These are phyloP conservation scores for Thaleichthys pacificus DNA, from an alignment of 2,797 vertebrate species.

Conservation along the genomic window DNA sequence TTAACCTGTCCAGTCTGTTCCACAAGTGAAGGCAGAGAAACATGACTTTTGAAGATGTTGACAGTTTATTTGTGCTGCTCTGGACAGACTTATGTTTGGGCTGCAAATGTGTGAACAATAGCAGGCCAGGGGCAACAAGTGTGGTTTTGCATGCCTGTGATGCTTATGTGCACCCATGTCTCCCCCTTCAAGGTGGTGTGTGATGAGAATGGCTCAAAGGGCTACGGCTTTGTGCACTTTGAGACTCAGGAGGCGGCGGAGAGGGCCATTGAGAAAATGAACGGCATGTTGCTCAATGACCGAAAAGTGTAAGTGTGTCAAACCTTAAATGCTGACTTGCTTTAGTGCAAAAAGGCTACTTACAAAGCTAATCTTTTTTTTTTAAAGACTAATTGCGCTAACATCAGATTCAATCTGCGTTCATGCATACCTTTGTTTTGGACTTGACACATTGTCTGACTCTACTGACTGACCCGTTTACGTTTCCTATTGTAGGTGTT, in stretches of 20 bases:
- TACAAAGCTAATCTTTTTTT: background rate
- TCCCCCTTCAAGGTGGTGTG: slow-evolving; percentile 89
- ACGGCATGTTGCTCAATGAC: slow-evolving; percentile 99
- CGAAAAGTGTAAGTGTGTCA: slow-evolving; percentile 95
- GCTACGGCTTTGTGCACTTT: slow-evolving; percentile 99
- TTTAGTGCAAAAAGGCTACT: too few species aligned
- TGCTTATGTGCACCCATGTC: background rate
- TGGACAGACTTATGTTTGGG: background rate
- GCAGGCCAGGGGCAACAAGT: background rate
- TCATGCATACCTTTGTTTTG: background rate
- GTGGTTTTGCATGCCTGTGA: slow-evolving; percentile 1
- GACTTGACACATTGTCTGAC: too few species aligned
- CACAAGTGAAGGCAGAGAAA: too few species aligned
- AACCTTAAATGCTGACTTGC: slow-evolving; percentile 16
- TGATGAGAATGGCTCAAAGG: slow-evolving; percentile 99
- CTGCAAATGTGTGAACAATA: background rate
- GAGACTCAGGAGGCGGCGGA: slow-evolving; percentile 99
- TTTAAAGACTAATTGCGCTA: background rate
- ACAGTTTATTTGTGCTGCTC: background rate
- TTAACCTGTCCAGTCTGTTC: background rate
- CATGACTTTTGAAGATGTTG: too few species aligned
- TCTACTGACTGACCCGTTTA: background rate
- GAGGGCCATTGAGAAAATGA: slow-evolving; percentile 99
- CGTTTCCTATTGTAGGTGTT: background rate
- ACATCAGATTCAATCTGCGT: background rate